Evolutionary conservation across 2,888 invertebrate genomes (phyloP).

Genomic region (Dicyrtomina minuta): DNA sequence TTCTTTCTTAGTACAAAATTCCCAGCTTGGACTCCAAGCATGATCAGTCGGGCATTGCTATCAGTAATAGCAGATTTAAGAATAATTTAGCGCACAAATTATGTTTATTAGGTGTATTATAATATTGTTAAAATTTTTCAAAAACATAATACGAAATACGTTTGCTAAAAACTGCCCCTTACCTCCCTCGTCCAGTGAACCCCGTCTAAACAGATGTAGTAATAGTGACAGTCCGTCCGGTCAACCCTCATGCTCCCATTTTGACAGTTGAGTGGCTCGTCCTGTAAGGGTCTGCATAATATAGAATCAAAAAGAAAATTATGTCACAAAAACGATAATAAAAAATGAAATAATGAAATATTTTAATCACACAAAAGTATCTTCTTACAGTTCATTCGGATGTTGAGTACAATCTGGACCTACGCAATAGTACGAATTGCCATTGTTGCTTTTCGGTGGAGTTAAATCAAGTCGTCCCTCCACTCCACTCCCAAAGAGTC

Average conservation of each 20-base stretch:
- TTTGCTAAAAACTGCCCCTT: not conserved
- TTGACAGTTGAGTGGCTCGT: not conserved
- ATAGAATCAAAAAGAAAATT: not conserved
- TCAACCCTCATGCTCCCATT: not conserved
- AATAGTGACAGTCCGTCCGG: constrained; percentile 8
- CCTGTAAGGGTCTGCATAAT: not conserved
- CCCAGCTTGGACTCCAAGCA: not conserved
- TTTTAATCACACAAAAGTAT: too few relatives aligned
- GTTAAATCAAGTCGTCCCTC: constrained; percentile 4
- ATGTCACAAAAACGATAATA: not conserved
- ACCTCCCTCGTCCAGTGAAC: not conserved
- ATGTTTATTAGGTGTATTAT: not conserved
- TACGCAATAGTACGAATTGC: not conserved
- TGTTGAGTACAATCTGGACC: constrained; percentile 6
- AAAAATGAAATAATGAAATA: not conserved
- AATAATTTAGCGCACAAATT: not conserved
- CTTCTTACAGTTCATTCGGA: not conserved
- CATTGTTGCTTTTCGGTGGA: not conserved
- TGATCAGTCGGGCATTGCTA: not conserved
- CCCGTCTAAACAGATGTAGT: not conserved
- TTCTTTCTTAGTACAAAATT: constrained; percentile 4
- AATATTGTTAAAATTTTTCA: not conserved
- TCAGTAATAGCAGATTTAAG: not conserved
- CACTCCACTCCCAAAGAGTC: too few relatives aligned
- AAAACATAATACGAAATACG: not conserved